Percentiles rank a stretch among this genome's conserved stretches.
phyloP scores from a whole-genome alignment of 2,888 invertebrate genomes.

The Piscicola geometra region DNA sequence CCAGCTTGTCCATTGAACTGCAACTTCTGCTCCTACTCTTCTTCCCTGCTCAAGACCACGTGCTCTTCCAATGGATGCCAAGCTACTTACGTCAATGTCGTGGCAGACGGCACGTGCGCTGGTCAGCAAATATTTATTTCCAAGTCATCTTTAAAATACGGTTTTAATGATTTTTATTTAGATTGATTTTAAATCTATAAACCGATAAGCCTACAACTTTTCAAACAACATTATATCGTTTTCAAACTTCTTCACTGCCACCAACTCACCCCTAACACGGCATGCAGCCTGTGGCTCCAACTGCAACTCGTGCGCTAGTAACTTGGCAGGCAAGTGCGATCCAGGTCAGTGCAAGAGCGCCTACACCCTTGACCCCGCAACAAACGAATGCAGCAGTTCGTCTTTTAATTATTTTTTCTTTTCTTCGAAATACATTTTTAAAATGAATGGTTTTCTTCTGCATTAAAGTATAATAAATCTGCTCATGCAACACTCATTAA shows the following conservation, averaged over 20 bases:
- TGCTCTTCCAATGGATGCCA: slow-evolving; percentile 17
- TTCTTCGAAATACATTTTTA: too few relatives aligned
- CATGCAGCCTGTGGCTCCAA: slow-evolving; percentile 36
- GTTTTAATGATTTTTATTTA: too few relatives aligned
- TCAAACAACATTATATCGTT: too few relatives aligned
- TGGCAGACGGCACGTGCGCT: slow-evolving; percentile 24
- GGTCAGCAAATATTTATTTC: too few relatives aligned
- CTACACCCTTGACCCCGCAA: slow-evolving; percentile 24
- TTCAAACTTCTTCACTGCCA: neutral
- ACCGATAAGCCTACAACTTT: too few relatives aligned
- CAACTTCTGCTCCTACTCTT: slow-evolving; percentile 23
- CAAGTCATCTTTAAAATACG: too few relatives aligned
- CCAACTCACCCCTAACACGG: neutral
- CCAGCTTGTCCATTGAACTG: slow-evolving; percentile 36
- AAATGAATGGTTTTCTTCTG: too few relatives aligned
- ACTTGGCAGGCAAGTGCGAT: slow-evolving; percentile 37
- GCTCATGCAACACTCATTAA: too few relatives aligned
- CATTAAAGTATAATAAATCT: neutral
- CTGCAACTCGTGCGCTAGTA: slow-evolving; percentile 33
- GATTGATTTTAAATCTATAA: too few relatives aligned
- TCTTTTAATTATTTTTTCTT: neutral
- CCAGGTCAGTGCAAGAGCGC: slow-evolving; percentile 14
- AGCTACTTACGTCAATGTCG: neutral
- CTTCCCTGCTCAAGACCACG: slow-evolving; percentile 11
- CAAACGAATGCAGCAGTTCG: slow-evolving; percentile 27